Evolutionary conservation across 2,113 vertebrate genomes (phyloP), one percentile per base, ranked within the genome.

Genomic region (Ramphastos sulfuratus): DNA sequence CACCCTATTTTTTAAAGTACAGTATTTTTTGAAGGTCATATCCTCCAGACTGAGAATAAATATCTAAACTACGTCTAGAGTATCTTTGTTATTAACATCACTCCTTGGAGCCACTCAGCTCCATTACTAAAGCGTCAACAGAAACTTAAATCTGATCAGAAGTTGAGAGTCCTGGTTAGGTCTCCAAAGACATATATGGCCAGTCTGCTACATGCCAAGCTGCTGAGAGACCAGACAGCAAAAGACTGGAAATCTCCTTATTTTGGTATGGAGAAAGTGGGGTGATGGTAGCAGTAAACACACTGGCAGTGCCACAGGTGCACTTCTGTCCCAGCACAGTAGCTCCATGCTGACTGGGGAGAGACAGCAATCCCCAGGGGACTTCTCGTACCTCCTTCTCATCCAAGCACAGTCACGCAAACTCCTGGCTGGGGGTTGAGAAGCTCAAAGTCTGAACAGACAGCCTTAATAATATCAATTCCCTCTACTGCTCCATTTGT

Each of bases 61-160:
- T 39, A 56, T 37, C 31, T 60, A 71, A 87, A 58, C 9, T 9
- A 85, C 50, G 44, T 61, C 33, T 61, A 18, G 67, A 75, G 33
- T 44, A n/a, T 2, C n/a, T 79, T 79, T 59, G 8, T 82, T 64
- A 42, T 16, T 82, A 60, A 82, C 12, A 37, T 24, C 0, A 0
- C 6, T 75, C 24, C 33, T 72, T 72, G 48, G 31, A 69, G 28
- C 39, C 13, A 11, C 28, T 42, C 67, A 30, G 39, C 7, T 78
- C 35, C 23, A 16, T 31, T 27, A 15, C 17, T 76, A 44, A 64
- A 70, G 19, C 31, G 42, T 9, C 64, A 87, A 56, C 4, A 65
- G 59, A 65, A 80, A 76, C 28, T 35, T 46, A 19, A 58, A 54
- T 33, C 44, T 73, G 80, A 33, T 15, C 48, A 19, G 13, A 50